phyloP scores from a whole-genome alignment of 2,113 vertebrate species.

The Dicerorhinus sumatrensis region DNA sequence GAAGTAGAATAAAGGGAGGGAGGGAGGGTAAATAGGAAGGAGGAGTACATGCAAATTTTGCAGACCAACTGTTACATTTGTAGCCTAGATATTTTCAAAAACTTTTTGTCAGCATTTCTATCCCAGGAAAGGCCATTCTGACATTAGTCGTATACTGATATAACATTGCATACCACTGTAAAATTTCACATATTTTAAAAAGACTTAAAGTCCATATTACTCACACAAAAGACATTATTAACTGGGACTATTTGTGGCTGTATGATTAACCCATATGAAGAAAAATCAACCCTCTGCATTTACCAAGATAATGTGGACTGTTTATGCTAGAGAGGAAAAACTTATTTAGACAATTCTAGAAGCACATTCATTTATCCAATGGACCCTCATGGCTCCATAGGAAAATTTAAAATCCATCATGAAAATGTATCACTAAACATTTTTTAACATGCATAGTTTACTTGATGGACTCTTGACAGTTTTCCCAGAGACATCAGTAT shows the following conservation, averaged over 20 bases:
- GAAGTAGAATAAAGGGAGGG: constrained; percentile 14
- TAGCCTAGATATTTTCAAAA: background rate
- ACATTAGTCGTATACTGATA: background rate
- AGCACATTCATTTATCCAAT: constrained; percentile 40
- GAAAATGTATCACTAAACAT: constrained; percentile 39
- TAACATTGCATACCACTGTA: background rate
- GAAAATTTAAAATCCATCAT: constrained; percentile 45
- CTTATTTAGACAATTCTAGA: constrained; percentile 23
- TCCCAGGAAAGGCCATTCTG: background rate
- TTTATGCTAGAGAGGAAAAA: constrained; percentile 37
- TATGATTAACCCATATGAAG: background rate
- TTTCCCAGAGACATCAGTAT: background rate
- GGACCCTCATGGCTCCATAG: background rate
- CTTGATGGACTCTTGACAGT: background rate
- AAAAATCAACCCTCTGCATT: constrained; percentile 39
- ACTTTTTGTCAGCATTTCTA: background rate
- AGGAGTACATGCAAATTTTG: background rate
- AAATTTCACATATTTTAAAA: constrained; percentile 46
- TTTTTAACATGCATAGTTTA: constrained; percentile 35
- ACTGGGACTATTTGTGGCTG: background rate
- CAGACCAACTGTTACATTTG: constrained; percentile 4
- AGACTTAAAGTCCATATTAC: constrained; percentile 7
- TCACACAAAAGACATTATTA: constrained; percentile 35
- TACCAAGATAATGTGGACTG: constrained; percentile 29
- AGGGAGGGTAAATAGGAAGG: background rate